These are phyloP conservation scores for Conus betulinus DNA, from an alignment of 1,140 invertebrate genomes.

Conservation along the genomic window DNA sequence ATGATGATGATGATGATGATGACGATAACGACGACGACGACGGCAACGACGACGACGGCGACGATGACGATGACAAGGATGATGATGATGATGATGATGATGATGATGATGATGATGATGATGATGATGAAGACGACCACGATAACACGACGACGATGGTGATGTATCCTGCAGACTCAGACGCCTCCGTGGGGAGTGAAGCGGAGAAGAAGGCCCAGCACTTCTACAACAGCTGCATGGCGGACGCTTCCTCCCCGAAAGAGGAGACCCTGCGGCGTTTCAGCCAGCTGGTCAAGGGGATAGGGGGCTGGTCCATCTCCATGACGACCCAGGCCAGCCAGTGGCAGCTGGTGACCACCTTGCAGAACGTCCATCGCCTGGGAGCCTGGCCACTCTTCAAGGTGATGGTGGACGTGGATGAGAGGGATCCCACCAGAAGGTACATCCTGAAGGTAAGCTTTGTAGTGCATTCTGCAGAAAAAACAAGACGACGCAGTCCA, in stretches of 20 bases:
- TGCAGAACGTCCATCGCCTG: conserved; percentile 58
- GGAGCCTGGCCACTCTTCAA: conserved; percentile 61
- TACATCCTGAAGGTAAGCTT: conserved; percentile 51
- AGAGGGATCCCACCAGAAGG: conserved; percentile 44
- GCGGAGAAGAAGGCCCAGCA: conserved; percentile 50
- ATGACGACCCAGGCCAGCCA: conserved; percentile 24
- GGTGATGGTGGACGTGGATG: conserved; percentile 58
- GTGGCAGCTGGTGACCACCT: conserved; percentile 42
- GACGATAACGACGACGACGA: too few species aligned
- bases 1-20: too few species aligned
- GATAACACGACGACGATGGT: too few species aligned
- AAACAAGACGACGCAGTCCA: too few species aligned
- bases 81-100: too few species aligned
- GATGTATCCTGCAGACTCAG: background rate
- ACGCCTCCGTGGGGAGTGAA: background rate
- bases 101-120: too few species aligned
- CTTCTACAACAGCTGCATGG: conserved; percentile 60
- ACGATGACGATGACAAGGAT: too few species aligned
- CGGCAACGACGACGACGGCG: too few species aligned
- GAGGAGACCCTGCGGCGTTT: conserved; percentile 37
- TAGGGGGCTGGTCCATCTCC: conserved; percentile 45
- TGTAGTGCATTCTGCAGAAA: too few species aligned
- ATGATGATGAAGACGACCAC: too few species aligned
- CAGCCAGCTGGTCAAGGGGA: conserved; percentile 38
- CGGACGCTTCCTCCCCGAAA: background rate